Conservation (phyloP, 1,140 invertebrate species). For the Hermetia illucens region DNA sequence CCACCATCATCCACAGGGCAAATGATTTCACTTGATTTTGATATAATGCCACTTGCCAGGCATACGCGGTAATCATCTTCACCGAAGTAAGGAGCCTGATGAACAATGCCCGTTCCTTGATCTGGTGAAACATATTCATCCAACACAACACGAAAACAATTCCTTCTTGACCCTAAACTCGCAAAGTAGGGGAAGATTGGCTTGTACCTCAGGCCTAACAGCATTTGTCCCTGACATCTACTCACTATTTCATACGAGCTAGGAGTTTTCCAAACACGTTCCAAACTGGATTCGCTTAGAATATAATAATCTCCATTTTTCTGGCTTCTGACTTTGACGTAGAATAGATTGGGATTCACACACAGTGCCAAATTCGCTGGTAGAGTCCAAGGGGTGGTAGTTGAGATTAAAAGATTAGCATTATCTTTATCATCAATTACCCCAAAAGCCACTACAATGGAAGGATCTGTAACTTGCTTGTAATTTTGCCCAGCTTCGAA, state of each 20-base stretch:
- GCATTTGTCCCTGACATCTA: conserved; percentile 61
- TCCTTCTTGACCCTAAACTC: conserved; percentile 51
- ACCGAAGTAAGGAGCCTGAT: conserved; percentile 87
- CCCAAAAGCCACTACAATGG: conserved; percentile 76
- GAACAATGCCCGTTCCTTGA: conserved; percentile 89
- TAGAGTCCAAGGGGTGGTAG: conserved; percentile 93
- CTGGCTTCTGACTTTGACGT: conserved; percentile 37
- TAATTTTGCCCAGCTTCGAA: conserved; percentile 98
- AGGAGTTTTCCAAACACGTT: conserved; percentile 48
- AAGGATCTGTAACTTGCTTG: conserved; percentile 90
- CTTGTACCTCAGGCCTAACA: conserved; percentile 58
- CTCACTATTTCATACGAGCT: conserved; percentile 50
- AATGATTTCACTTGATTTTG: conserved; percentile 56
- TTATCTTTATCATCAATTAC: conserved; percentile 55
- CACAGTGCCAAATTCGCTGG: conserved; percentile 70
- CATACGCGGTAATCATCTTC: conserved; percentile 79
- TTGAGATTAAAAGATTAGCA: conserved; percentile 65
- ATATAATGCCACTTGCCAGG: conserved; percentile 58
- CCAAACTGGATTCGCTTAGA: conserved; percentile 38
- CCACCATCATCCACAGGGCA: conserved; percentile 74
- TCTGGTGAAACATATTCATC: conserved; percentile 55
- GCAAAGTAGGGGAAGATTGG: conserved; percentile 24
- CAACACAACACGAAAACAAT: conserved; percentile 45
- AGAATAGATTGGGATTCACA: conserved; percentile 36
- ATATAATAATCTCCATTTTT: conserved; percentile 36